These are phyloP conservation scores for Orycteropus afer DNA, from an alignment of 2,113 vertebrate species.

Conservation along the genomic window DNA sequence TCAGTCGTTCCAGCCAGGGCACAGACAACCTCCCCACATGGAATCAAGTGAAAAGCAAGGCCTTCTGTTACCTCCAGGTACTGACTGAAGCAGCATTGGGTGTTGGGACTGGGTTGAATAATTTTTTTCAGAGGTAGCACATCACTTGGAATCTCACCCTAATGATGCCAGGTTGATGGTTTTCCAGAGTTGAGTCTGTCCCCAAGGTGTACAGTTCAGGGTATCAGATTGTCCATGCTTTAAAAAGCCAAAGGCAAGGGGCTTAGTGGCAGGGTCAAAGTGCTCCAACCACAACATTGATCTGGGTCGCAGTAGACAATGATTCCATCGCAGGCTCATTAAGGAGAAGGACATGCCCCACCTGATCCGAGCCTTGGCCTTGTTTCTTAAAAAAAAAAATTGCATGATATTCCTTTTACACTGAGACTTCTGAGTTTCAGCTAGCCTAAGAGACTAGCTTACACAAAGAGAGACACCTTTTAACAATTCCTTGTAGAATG, in stretches of 20 bases:
- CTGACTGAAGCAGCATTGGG: conserved; percentile 57
- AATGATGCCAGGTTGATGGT: conserved; percentile 47
- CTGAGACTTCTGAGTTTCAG: neutral
- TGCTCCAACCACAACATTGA: neutral
- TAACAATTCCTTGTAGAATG: neutral
- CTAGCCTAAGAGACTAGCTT: neutral
- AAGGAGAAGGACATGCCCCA: neutral
- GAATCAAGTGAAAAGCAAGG: conserved; percentile 39
- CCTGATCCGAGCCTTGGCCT: neutral
- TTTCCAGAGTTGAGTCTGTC: neutral
- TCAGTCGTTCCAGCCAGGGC: conserved; percentile 15
- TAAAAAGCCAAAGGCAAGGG: neutral
- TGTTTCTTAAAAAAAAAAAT: conserved; percentile 41
- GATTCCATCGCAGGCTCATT: neutral
- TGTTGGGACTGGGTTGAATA: neutral
- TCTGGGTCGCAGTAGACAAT: neutral
- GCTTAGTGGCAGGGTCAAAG: neutral
- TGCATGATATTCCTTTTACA: neutral
- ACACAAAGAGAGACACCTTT: conserved; percentile 20
- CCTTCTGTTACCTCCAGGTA: conserved; percentile 58
- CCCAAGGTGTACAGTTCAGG: neutral
- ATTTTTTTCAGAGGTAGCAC: conserved; percentile 17
- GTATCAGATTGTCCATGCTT: neutral
- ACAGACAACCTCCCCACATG: neutral
- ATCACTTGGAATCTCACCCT: conserved; percentile 55